Conservation (phyloP, 2,113 vertebrate species). For the Phoxinus phoxinus region DNA sequence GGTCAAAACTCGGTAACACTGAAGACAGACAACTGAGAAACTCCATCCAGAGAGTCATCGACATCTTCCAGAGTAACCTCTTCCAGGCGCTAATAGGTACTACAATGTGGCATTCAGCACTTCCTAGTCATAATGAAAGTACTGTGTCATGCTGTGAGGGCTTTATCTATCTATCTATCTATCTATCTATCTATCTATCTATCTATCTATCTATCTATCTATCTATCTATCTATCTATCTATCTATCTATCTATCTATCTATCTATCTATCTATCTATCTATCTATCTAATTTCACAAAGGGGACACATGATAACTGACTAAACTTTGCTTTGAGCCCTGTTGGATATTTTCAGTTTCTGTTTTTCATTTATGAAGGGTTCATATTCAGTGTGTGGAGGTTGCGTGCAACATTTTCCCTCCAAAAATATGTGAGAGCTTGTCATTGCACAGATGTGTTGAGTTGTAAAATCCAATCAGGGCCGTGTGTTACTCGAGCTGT, state of each 20-base stretch:
- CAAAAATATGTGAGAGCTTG: neutral
- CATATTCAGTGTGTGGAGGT: neutral
- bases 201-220: neutral
- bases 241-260: neutral
- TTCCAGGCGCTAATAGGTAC: constrained; percentile 97
- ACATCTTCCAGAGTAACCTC: constrained; percentile 97
- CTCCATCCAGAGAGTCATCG: constrained; percentile 96
- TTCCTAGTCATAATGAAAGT: constrained; percentile 20
- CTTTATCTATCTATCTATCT: neutral
- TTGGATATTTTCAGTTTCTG: neutral
- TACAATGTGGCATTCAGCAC: neutral
- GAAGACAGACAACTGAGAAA: constrained; percentile 91
- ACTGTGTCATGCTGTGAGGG: constrained; percentile 24
- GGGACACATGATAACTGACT: neutral
- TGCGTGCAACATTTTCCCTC: neutral
- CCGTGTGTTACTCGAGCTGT: constrained; percentile 20
- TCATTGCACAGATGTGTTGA: constrained; percentile 25
- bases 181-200: constrained; percentile 17
- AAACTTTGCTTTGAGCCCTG: neutral
- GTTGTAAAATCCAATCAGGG: constrained; percentile 37
- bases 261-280: neutral
- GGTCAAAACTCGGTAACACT: constrained; percentile 84
- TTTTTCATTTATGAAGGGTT: neutral
- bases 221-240: neutral
- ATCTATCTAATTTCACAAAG: neutral